These are phyloP conservation scores for Etheostoma nigrum DNA, from an alignment of 2,797 vertebrate species.

Conservation along the genomic window DNA sequence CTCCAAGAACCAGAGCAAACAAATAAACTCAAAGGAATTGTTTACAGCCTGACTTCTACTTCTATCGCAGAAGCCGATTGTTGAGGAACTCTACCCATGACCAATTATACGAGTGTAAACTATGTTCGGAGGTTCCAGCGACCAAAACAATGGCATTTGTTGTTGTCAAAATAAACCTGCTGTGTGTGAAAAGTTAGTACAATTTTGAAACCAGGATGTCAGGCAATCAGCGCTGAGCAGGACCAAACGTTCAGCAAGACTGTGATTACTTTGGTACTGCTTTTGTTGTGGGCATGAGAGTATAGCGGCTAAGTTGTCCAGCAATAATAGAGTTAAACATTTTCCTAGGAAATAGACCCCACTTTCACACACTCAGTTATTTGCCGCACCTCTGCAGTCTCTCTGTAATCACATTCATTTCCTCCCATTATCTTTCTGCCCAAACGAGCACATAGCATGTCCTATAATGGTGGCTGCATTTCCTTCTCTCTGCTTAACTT, in stretches of 20 bases:
- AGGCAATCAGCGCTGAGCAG: slow-evolving; percentile 54
- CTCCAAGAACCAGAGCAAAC: slow-evolving; percentile 47
- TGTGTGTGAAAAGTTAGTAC: slow-evolving; percentile 52
- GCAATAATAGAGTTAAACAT: slow-evolving; percentile 41
- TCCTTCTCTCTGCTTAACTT: slow-evolving; percentile 61
- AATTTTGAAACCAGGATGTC: slow-evolving; percentile 71
- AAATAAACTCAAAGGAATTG: slow-evolving; percentile 71
- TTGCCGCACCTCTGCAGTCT: slow-evolving; percentile 48
- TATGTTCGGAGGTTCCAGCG: slow-evolving; percentile 43
- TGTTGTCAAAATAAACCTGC: slow-evolving; percentile 70
- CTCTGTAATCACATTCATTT: slow-evolving; percentile 76
- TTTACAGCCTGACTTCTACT: slow-evolving; percentile 62
- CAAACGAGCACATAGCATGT: slow-evolving; percentile 68
- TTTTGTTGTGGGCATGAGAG: slow-evolving; percentile 54
- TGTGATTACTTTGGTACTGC: slow-evolving; percentile 54
- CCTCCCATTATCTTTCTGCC: slow-evolving; percentile 79
- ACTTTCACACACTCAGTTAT: slow-evolving; percentile 58
- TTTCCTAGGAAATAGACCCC: slow-evolving; percentile 45
- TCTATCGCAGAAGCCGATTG: slow-evolving; percentile 59
- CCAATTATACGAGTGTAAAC: slow-evolving; percentile 64
- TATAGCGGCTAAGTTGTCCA: slow-evolving; percentile 33
- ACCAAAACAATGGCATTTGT: slow-evolving; percentile 42
- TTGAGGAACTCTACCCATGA: slow-evolving; percentile 66
- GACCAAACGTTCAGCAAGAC: slow-evolving; percentile 39
- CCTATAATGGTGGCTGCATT: slow-evolving; percentile 54